Percentiles rank a stretch among this genome's conserved stretches.
These are phyloP conservation scores for Jaculus jaculus DNA, from an alignment of 2,113 vertebrate species.

Conservation along the genomic window DNA sequence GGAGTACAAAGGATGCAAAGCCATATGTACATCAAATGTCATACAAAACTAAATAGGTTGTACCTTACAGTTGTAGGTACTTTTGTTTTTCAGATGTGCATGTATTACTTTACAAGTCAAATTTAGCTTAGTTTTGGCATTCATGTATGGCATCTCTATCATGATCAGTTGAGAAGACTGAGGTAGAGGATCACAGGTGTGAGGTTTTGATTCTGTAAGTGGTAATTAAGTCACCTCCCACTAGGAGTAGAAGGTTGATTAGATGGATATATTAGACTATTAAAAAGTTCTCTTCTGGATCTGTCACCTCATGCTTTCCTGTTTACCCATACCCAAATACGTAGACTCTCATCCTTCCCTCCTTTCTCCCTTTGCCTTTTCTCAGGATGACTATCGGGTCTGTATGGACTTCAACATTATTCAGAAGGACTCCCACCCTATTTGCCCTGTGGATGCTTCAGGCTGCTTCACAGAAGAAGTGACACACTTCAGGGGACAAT, in stretches of 20 bases:
- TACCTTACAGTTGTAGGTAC: neutral
- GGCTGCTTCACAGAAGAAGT: conserved; percentile 97
- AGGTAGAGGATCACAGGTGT: neutral
- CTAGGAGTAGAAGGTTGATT: neutral
- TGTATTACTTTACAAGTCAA: neutral
- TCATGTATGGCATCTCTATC: neutral
- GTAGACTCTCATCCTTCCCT: neutral
- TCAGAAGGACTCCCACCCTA: conserved; percentile 93
- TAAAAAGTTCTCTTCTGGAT: neutral
- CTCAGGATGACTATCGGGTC: conserved; percentile 95
- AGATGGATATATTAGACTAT: neutral
- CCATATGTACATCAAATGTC: neutral
- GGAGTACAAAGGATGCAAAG: too few relatives aligned
- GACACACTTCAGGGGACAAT: conserved; percentile 94
- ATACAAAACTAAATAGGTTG: neutral
- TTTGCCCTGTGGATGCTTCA: conserved; percentile 96
- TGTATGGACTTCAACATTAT: conserved; percentile 95
- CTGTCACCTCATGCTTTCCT: neutral
- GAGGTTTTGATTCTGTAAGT: neutral
- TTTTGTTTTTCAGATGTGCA: neutral
- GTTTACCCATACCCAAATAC: neutral
- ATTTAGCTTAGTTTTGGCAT: neutral
- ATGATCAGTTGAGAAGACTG: neutral
- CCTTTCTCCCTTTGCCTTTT: neutral
- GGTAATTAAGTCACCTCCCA: neutral